Conservation (phyloP, 1,140 invertebrate genomes). For the Diabrotica undecimpunctata region DNA sequence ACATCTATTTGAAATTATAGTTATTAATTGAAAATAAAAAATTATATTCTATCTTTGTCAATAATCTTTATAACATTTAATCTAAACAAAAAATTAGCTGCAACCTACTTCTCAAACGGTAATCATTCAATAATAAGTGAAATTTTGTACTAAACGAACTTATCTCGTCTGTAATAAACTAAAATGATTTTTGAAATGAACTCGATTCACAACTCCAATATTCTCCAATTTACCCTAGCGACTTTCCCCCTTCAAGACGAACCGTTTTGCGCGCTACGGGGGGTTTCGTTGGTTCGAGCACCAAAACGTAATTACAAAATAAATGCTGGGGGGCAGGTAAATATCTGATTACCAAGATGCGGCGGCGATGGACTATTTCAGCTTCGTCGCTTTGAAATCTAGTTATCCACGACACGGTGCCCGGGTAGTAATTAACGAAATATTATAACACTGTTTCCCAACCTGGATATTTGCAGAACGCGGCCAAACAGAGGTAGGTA, state of each 20-base stretch:
- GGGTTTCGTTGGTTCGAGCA: not conserved
- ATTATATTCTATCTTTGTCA: too few relatives aligned
- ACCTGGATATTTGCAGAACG: not conserved
- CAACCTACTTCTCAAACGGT: too few relatives aligned
- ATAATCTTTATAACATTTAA: too few relatives aligned
- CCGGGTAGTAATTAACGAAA: constrained; percentile 30
- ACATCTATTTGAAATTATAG: too few relatives aligned
- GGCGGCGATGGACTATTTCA: constrained; percentile 34
- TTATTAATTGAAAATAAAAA: too few relatives aligned
- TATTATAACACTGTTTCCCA: constrained; percentile 16
- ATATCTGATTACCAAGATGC: constrained; percentile 43
- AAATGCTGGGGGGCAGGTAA: constrained; percentile 40
- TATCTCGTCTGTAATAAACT: too few relatives aligned
- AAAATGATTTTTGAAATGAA: not conserved
- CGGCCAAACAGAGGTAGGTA: not conserved
- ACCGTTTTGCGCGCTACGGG: not conserved
- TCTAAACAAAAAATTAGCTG: too few relatives aligned
- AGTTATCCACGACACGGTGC: constrained; percentile 26
- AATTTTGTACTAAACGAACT: too few relatives aligned
- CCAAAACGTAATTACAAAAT: constrained; percentile 42
- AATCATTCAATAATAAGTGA: too few relatives aligned
- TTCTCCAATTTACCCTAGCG: not conserved
- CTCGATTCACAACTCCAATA: not conserved
- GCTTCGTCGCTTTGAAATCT: constrained; percentile 32
- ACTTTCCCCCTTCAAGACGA: not conserved